A percentile compares a stretch with the other conserved stretches of the same genome.
Evolutionary conservation across 2,888 invertebrate genomes (phyloP).

Genomic region (Xanthorhoe designata): DNA sequence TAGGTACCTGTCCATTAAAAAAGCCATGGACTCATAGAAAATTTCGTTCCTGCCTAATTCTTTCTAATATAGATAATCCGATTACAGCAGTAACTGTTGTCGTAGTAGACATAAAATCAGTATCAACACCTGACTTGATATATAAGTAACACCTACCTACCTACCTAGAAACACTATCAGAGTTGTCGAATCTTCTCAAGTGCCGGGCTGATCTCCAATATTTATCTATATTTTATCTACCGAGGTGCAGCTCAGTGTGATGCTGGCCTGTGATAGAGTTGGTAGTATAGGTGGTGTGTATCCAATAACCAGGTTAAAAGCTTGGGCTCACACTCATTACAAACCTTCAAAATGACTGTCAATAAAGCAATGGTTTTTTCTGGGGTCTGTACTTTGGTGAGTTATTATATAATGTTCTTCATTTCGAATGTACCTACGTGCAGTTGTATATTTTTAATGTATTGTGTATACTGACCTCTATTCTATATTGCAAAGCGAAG

Average conservation of each 20-base stretch:
- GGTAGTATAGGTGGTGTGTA: constrained; percentile 36
- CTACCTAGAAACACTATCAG: constrained; percentile 32
- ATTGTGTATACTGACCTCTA: background rate
- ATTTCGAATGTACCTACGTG: background rate
- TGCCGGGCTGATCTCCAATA: constrained; percentile 41
- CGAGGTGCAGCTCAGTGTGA: constrained; percentile 56
- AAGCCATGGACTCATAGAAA: no score
- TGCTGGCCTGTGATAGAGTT: constrained; percentile 50
- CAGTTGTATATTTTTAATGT: background rate
- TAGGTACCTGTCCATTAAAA: background rate
- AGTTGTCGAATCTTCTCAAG: constrained; percentile 38
- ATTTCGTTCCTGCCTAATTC: no score
- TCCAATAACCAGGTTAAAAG: constrained; percentile 6
- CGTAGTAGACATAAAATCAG: background rate
- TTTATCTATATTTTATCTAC: constrained; percentile 46
- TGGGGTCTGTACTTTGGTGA: constrained; percentile 58
- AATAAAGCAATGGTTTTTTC: constrained; percentile 57
- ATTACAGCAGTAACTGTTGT: background rate
- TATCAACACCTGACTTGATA: background rate
- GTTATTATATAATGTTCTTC: constrained; percentile 30
- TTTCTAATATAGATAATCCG: background rate
- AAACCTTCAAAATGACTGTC: constrained; percentile 44
- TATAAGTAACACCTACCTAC: background rate
- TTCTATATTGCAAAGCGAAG: background rate
- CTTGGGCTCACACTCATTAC: constrained; percentile 34